Percentiles rank a stretch among this genome's conserved stretches.
These are phyloP conservation scores for Novumbra hubbsi DNA, from an alignment of 2,797 vertebrate species.

Conservation along the genomic window DNA sequence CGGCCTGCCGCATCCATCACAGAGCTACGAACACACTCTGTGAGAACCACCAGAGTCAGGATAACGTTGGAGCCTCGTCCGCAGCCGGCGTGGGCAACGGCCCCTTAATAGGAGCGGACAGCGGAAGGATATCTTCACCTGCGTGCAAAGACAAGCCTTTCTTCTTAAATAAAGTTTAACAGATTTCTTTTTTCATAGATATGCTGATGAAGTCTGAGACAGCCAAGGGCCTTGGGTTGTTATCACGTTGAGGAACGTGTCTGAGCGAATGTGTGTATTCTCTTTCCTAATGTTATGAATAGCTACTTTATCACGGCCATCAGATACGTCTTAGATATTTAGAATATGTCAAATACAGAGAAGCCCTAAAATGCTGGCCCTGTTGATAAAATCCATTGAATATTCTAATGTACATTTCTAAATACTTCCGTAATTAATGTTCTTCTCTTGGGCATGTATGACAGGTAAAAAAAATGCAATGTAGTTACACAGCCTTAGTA, in stretches of 20 bases:
- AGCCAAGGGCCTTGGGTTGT: too few relatives aligned
- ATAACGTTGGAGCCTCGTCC: too few relatives aligned
- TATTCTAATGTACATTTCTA: not conserved
- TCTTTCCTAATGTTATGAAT: not conserved
- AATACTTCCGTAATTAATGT: not conserved
- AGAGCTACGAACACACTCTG: too few relatives aligned
- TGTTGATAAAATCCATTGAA: not conserved
- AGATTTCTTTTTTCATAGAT: too few relatives aligned
- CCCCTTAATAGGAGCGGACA: too few relatives aligned
- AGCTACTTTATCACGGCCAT: not conserved
- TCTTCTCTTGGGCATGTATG: not conserved
- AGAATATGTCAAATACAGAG: not conserved
- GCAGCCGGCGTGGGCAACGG: too few relatives aligned
- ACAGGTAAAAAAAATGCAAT: too few relatives aligned
- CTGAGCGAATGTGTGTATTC: not conserved
- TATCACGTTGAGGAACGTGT: not conserved
- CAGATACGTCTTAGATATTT: not conserved
- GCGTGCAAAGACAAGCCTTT: too few relatives aligned
- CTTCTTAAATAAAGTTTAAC: too few relatives aligned
- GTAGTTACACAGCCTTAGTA: not conserved
- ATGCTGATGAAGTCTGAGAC: too few relatives aligned
- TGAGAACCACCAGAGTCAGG: too few relatives aligned
- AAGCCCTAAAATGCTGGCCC: not conserved
- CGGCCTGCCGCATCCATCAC: not conserved
- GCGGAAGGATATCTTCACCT: too few relatives aligned